These are phyloP conservation scores for Nezara viridula DNA, from an alignment of 2,888 invertebrate species.

Conservation along the genomic window DNA sequence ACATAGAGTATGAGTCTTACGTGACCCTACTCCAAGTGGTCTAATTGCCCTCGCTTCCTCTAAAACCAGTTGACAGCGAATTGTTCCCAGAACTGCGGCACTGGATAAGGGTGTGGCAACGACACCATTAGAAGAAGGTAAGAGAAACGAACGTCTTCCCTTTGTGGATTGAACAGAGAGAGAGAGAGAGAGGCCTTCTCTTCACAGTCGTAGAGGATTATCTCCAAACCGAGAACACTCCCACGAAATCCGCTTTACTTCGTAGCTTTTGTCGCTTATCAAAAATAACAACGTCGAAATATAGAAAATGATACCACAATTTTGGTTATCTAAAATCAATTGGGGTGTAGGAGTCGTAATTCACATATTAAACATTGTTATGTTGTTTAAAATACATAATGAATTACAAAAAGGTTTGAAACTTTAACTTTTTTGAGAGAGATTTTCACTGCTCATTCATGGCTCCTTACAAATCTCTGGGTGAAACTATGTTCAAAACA, in stretches of 20 bases:
- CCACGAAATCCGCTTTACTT: neutral
- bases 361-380: neutral
- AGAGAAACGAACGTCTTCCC: neutral
- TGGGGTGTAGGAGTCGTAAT: neutral
- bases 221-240: neutral
- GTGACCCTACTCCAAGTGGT: conserved; percentile 14
- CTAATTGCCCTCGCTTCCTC: neutral
- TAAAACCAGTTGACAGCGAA: neutral
- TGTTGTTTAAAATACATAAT: too few relatives aligned
- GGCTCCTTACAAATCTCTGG: neutral
- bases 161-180: neutral
- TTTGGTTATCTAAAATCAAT: neutral
- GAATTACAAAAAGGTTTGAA: too few relatives aligned
- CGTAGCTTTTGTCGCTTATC: neutral
- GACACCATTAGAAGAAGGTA: neutral
- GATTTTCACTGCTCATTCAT: neutral
- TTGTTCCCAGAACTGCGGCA: neutral
- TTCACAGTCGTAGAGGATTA: neutral
- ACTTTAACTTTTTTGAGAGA: neutral
- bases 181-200: too few relatives aligned
- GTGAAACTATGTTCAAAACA: too few relatives aligned
- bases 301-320: neutral
- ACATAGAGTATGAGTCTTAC: neutral
- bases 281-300: neutral
- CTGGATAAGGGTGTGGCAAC: neutral